Evolutionary conservation across 2,888 invertebrate genomes (phyloP), one percentile per base, ranked within the genome.

Genomic region (Mythimna impura): DNA sequence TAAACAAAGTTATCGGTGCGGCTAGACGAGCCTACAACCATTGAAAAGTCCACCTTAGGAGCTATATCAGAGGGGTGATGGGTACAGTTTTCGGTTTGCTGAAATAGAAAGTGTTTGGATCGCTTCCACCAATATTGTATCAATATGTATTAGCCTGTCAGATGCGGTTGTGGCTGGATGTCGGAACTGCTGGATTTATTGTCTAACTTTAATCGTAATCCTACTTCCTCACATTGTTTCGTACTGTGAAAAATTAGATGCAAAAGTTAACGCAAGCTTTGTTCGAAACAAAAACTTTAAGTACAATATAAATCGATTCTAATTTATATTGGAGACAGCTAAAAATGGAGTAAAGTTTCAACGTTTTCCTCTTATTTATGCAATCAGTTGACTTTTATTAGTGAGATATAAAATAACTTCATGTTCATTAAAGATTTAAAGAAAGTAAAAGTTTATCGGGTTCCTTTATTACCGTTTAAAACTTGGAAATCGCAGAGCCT

Each of bases 111-210:
- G 74, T 86, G 84, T 83, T 87, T 81, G 71, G 85, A 78, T 76
- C 65, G 83, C 83, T 79, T 88, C 87, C 83, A 88, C 88, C 90
- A 91, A 92, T 93, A 93, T 92, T 92, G 91, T 93, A 92, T 91
- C 93, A 91, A 94, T 94, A 94, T 91, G 91, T 93, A 93, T 92
- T 90, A 89, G 89, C 86, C 90, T 92, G 93, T 94, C 94, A 92
- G 90, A 88, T 91, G 91, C 86, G 93, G 92, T 92, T 89, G 89
- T 87, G 87, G 81, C 80, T 86, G 89, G 88, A 89, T 88, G 91
- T 90, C 88, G 89, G 89, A 90, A 92, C 88, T 88, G 81, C 85
- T 82, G 88, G 91, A 95, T 95, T 94, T 94, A 95, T 94, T 89
- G 91, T 88, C 76, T 76, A 93, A 94, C 91, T 95, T 94, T 90